Percentiles rank a stretch among this genome's conserved stretches.
phyloP scores from a whole-genome alignment of 2,888 invertebrate species.

The Napeogenes sylphis region DNA sequence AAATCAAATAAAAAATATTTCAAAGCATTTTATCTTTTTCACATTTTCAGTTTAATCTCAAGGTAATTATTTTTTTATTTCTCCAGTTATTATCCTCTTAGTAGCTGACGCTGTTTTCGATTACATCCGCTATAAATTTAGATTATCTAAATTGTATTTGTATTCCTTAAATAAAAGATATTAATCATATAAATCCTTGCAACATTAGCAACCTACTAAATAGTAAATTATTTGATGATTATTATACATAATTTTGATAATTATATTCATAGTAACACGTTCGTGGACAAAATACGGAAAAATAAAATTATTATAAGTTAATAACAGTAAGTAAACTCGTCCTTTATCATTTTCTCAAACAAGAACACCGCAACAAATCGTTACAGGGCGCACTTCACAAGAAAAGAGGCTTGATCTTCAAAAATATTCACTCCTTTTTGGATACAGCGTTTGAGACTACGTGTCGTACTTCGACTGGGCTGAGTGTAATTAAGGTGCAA shows the following conservation, averaged over 20 bases:
- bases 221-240: too few species aligned
- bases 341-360: conserved; percentile 3
- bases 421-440: conserved; percentile 51
- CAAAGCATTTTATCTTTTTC: conserved; percentile 9
- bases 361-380: conserved; percentile 4
- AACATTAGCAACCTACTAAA: too few species aligned
- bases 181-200: too few species aligned
- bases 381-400: conserved; percentile 41
- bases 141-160: conserved; percentile 11
- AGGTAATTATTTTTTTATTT: conserved; percentile 16
- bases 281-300: too few species aligned
- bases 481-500: conserved; percentile 75
- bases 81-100: conserved; percentile 18
- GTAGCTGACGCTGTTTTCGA: conserved; percentile 14
- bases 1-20: neutral
- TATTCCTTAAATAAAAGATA: neutral
- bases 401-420: conserved; percentile 51
- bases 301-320: neutral
- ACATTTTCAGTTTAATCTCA: conserved; percentile 3
- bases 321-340: neutral
- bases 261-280: too few species aligned
- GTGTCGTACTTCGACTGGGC: conserved; percentile 63
- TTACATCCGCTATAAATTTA: conserved; percentile 18
- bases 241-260: too few species aligned
- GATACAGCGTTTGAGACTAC: conserved; percentile 54